These are phyloP conservation scores for Dasyprocta punctata DNA, from an alignment of 2,113 vertebrate species.

Conservation along the genomic window DNA sequence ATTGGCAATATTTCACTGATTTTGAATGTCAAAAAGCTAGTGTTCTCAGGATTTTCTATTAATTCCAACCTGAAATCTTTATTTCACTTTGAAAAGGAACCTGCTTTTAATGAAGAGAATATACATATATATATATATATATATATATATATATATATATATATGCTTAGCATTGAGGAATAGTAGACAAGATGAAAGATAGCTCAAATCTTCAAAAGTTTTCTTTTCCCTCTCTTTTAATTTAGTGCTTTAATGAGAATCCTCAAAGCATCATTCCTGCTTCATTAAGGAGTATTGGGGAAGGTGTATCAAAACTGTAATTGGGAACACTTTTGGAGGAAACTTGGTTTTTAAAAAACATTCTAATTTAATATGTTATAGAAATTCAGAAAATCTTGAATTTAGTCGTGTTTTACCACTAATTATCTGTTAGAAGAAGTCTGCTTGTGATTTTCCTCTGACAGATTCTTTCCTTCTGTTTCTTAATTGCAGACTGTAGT, in stretches of 20 bases:
- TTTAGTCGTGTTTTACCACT: slow-evolving; percentile 33
- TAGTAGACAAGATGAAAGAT: neutral
- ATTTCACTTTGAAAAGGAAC: neutral
- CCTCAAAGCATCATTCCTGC: neutral
- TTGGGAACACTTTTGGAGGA: slow-evolving; percentile 13
- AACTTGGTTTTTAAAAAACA: slow-evolving; percentile 12
- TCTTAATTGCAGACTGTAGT: neutral
- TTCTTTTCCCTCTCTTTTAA: neutral
- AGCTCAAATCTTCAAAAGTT: neutral
- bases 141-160: neutral
- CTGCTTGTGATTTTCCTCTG: neutral
- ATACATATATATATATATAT: neutral
- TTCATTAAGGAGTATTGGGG: slow-evolving; percentile 30
- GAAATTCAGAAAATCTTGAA: neutral
- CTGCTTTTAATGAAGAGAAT: neutral
- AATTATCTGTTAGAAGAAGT: slow-evolving; percentile 37
- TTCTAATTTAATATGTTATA: neutral
- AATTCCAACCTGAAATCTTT: neutral
- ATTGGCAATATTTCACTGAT: neutral
- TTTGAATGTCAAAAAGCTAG: neutral
- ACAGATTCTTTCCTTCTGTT: neutral
- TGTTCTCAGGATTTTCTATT: neutral
- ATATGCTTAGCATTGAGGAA: neutral
- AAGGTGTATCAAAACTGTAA: slow-evolving; percentile 27
- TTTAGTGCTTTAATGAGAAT: neutral